A percentile compares a stretch with the other conserved stretches of the same genome.
Conservation (phyloP, 2,113 vertebrate genomes). For the Lamprotornis superbus region DNA sequence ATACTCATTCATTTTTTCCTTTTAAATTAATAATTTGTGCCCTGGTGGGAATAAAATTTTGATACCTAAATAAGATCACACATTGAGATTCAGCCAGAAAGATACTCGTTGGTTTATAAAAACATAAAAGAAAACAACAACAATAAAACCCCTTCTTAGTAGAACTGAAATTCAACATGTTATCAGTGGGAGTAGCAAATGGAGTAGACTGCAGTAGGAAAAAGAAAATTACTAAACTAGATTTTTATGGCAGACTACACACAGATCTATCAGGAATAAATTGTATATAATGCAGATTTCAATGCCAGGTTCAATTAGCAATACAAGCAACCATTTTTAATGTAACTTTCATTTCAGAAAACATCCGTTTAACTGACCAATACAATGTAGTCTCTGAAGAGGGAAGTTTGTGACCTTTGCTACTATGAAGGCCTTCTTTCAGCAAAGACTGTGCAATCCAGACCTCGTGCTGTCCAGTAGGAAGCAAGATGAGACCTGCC, state of each 20-base stretch:
- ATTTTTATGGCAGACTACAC: not conserved
- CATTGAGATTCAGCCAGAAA: not conserved
- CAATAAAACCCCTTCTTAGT: not conserved
- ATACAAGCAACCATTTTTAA: not conserved
- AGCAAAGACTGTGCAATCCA: not conserved
- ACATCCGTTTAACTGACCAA: slow-evolving; percentile 48
- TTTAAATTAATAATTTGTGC: not conserved
- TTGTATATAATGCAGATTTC: not conserved
- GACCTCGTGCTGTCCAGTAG: not conserved
- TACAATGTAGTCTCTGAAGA: not conserved
- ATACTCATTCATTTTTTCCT: not conserved
- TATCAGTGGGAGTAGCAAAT: not conserved
- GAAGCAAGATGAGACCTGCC: not conserved
- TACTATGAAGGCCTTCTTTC: not conserved
- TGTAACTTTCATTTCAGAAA: not conserved
- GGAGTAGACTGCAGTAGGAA: not conserved
- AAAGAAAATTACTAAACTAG: not conserved
- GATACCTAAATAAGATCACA: not conserved
- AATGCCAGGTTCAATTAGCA: not conserved
- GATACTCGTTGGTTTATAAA: not conserved
- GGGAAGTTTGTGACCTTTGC: not conserved
- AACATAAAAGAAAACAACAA: not conserved
- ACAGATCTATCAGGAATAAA: not conserved
- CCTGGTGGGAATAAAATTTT: not conserved
- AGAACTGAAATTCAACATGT: not conserved